Base-by-base conservation (phyloP, 2,797 vertebrate species). In the Argentina silus region DNA sequence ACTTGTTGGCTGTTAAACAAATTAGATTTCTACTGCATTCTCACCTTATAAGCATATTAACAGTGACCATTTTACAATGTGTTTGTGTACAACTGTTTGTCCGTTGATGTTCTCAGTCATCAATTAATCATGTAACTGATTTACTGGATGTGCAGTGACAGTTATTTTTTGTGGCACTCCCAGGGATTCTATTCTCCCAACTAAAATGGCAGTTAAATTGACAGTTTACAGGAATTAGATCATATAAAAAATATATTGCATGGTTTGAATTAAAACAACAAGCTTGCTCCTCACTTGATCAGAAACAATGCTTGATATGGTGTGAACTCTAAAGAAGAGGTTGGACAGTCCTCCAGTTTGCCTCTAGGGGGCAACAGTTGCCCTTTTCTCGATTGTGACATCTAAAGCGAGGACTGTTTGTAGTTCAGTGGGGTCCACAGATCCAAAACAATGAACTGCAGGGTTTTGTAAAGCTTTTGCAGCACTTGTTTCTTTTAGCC, bases 1-100 rank as follows among this genome's bases (percentile, higher is more conserved):
- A 62, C 67, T 67, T 75, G 68, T 70, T 71, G 85, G 84, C 91
- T 81, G 93, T 95, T 95, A 95, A 89, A 83, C 94, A 95, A 93
- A 94, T 95, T 88, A 88, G 68, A 81, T 78, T 77, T 83, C 72
- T 82, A 76, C 66, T 63, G 76, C 78, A 77, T 61, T 21, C 83
- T 72, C 72, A 74, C 76, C 60, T 69, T 64, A 59, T 76, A 44
- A 73, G 45, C 80, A 77, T 79, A 70, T 83, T 84, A 83, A 85
- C 85, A 85, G 77, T 75, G 78, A 84, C 78, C 61, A 47, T 73
- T 85, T 78, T 83, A 74, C 73, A 74, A 78, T 76, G 80, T 80
- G 75, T 73, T 57, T 63, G 73, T 75, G 51, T 53, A 36, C 51
- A 79, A 72, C 65, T 78, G 72, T 83, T 90, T 82, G 84, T 82